Evolutionary conservation across 2,113 vertebrate species (phyloP).

Genomic region (Polypterus bichir): DNA sequence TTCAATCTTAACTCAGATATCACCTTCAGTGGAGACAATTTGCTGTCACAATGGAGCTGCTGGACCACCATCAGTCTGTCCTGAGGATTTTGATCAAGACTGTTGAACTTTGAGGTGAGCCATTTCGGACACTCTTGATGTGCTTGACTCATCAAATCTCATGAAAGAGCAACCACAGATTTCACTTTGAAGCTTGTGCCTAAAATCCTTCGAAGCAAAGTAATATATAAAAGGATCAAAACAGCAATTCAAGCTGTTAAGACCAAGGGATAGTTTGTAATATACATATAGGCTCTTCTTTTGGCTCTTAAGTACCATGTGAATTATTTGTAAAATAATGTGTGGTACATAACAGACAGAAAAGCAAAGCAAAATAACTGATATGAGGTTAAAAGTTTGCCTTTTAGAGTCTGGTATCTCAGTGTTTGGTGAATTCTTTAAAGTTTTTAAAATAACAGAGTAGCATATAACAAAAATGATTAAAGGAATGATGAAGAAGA

Average conservation of each 20-base stretch:
- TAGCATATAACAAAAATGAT: constrained; percentile 26
- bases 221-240: constrained; percentile 37
- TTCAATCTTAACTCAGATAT: too few species aligned
- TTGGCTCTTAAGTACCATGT: constrained; percentile 8
- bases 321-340: constrained; percentile 18
- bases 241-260: constrained; percentile 26
- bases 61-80: too few species aligned
- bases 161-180: constrained; percentile 20
- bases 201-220: constrained; percentile 32
- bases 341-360: constrained; percentile 25
- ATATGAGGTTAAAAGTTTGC: constrained; percentile 16
- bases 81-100: too few species aligned
- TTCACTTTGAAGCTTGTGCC: constrained; percentile 21
- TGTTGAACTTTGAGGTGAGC: too few species aligned
- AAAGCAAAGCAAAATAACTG: constrained; percentile 24
- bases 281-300: constrained; percentile 19
- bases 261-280: constrained; percentile 26
- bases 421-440: constrained; percentile 9
- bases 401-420: constrained; percentile 14
- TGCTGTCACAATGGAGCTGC: too few species aligned
- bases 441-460: constrained; percentile 17
- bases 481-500: constrained; percentile 18
- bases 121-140: too few species aligned
- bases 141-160: too few species aligned
- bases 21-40: too few species aligned